These are phyloP conservation scores for Tapirus terrestris DNA, from an alignment of 2,113 vertebrate genomes.

Conservation along the genomic window DNA sequence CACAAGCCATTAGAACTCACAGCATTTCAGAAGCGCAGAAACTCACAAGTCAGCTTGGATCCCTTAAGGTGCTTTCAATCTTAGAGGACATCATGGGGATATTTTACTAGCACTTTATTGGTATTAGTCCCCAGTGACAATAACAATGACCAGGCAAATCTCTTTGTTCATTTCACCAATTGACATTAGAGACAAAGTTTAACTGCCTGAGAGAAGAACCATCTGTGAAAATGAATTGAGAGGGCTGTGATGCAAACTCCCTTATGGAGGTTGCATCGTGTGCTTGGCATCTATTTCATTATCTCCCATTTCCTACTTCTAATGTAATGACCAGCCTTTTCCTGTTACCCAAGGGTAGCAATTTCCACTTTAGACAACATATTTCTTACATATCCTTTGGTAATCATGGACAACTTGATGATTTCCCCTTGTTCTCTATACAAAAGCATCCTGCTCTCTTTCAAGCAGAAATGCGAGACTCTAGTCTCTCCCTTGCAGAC, in stretches of 20 bases:
- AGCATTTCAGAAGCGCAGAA: neutral
- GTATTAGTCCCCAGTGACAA: neutral
- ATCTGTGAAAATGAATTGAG: slow-evolving; percentile 37
- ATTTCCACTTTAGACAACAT: slow-evolving; percentile 81
- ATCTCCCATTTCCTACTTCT: slow-evolving; percentile 83
- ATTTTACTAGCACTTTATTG: neutral
- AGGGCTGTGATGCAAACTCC: slow-evolving; percentile 64
- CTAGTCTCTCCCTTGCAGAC: neutral
- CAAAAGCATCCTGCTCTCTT: neutral
- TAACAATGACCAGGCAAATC: neutral
- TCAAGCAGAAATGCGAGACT: neutral
- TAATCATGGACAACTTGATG: slow-evolving; percentile 72
- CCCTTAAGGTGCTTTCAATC: neutral
- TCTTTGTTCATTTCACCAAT: slow-evolving; percentile 25
- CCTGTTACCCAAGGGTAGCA: slow-evolving; percentile 87
- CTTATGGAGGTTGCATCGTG: slow-evolving; percentile 72
- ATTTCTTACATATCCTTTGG: slow-evolving; percentile 78
- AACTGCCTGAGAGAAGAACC: slow-evolving; percentile 57
- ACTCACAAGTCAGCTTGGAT: neutral
- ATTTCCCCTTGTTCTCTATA: slow-evolving; percentile 67
- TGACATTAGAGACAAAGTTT: slow-evolving; percentile 15
- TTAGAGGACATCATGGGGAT: accelerated
- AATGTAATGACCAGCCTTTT: slow-evolving; percentile 85
- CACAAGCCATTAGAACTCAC: neutral
- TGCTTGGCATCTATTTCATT: slow-evolving; percentile 82